phyloP scores from a whole-genome alignment of 2,113 vertebrate species.

The Plecotus auritus region DNA sequence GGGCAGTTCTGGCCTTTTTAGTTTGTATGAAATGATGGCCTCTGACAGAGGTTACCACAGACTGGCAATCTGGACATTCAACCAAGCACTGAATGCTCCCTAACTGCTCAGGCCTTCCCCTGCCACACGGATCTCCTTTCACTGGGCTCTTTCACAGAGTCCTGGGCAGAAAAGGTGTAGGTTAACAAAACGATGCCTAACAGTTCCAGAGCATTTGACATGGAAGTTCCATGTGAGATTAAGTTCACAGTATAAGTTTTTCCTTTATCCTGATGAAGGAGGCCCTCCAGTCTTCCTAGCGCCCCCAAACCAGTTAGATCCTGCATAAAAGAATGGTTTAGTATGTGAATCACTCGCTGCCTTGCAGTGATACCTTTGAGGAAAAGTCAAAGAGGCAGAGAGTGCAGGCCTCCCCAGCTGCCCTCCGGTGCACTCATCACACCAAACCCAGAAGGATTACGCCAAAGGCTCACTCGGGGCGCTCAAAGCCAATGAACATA shows the following conservation, averaged over 20 bases:
- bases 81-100: background rate
- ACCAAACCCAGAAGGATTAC: background rate
- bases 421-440: background rate
- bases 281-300: background rate
- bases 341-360: background rate
- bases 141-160: background rate
- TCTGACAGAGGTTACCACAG: background rate
- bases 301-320: background rate
- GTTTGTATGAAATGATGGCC: background rate
- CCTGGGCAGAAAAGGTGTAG: background rate
- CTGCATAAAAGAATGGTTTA: background rate
- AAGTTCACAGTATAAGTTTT: background rate
- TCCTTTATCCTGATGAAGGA: background rate
- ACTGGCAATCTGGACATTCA: background rate
- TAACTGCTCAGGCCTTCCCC: background rate
- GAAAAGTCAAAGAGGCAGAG: background rate
- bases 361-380: background rate
- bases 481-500: background rate
- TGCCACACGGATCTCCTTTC: background rate
- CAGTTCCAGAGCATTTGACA: background rate
- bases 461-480: background rate
- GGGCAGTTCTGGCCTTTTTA: background rate
- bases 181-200: background rate
- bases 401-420: background rate
- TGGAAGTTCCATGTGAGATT: background rate